Percentiles rank a stretch among this genome's conserved stretches.
Evolutionary conservation across 37 sponge, comb jelly and placozoan genomes (phyloP).

Genomic region (Oscarella lobularis): DNA sequence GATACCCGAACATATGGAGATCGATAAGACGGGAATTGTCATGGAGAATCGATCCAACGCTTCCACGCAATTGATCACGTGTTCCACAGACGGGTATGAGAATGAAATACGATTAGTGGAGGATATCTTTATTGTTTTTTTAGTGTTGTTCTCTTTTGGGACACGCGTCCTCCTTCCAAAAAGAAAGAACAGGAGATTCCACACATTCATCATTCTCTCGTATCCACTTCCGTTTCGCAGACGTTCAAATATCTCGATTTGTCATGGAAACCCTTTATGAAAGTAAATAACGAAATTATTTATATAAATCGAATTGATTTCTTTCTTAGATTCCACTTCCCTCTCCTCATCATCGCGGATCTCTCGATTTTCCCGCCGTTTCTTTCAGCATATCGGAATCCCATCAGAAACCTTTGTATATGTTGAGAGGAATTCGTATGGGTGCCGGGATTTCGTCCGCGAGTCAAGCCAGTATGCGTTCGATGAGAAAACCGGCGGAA

Average conservation of each 20-base stretch:
- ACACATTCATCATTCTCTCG: neutral
- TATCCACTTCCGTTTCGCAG: conserved; percentile 5
- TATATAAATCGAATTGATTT: neutral
- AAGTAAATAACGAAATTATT: too few relatives aligned
- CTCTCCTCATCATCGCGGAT: neutral
- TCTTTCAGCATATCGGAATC: neutral
- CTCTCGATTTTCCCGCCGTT: neutral
- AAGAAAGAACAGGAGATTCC: conserved; percentile 15
- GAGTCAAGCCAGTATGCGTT: too few relatives aligned
- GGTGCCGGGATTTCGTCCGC: too few relatives aligned
- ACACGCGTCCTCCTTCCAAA: conserved; percentile 47
- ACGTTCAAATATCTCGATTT: conserved; percentile 47
- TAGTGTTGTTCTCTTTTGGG: conserved; percentile 70
- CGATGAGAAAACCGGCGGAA: neutral
- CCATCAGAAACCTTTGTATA: neutral
- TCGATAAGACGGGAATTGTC: conserved; percentile 18
- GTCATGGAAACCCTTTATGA: conserved; percentile 71
- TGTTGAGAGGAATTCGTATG: neutral
- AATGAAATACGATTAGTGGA: neutral
- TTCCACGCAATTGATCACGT: conserved; percentile 52
- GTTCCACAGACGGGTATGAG: conserved; percentile 65
- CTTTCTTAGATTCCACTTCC: neutral
- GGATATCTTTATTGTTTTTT: too few relatives aligned
- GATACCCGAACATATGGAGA: conserved; percentile 85
- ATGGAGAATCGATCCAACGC: conserved; percentile 24